phyloP scores from a whole-genome alignment of 2,797 vertebrate genomes.

The Coranthus polyacanthus region DNA sequence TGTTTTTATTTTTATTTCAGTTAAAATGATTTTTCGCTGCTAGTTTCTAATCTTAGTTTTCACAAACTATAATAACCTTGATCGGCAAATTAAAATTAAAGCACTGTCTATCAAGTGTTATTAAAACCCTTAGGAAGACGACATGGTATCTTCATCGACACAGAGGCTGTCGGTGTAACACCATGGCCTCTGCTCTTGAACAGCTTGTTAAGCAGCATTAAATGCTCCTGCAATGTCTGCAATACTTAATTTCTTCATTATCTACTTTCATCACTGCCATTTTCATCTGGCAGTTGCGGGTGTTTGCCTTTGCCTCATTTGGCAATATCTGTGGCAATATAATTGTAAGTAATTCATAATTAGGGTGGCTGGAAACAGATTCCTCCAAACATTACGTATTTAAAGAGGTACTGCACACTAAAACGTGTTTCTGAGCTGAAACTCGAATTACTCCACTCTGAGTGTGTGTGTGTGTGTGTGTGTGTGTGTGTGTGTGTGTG shows the following conservation, averaged over 20 bases:
- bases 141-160: constrained; percentile 2
- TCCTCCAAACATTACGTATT: background rate
- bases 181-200: background rate
- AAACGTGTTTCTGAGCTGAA: background rate
- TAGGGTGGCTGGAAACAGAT: constrained; percentile 29
- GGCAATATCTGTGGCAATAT: constrained; percentile 41
- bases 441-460: no score
- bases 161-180: background rate
- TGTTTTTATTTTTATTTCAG: no score
- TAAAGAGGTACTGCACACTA: background rate
- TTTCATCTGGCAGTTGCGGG: constrained; percentile 38
- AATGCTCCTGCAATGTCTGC: constrained; percentile 24
- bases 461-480: no score
- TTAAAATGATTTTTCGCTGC: no score
- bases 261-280: constrained; percentile 49
- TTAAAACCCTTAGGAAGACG: constrained; percentile 1
- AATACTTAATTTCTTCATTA: constrained; percentile 46
- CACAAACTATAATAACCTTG: no score
- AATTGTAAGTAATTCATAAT: constrained; percentile 28
- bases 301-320: constrained; percentile 50
- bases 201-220: constrained; percentile 11
- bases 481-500: no score
- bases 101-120: constrained; percentile 7
- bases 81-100: no score
- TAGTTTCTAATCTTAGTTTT: no score